Conservation (phyloP, 2,113 vertebrate species). For the Potamarius usumacintae region DNA sequence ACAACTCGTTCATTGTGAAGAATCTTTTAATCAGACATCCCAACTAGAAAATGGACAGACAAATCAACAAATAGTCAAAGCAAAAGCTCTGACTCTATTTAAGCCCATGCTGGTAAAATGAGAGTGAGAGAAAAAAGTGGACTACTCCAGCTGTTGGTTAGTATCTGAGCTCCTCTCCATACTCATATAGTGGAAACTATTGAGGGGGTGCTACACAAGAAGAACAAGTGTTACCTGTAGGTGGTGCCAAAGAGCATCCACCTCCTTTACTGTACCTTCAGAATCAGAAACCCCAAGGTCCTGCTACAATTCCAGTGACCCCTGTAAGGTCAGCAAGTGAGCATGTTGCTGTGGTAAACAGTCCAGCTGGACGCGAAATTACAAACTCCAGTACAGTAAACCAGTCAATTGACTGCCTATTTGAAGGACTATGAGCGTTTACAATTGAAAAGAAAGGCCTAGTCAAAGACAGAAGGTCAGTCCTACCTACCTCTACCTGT, state of each 20-base stretch:
- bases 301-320: neutral
- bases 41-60: neutral
- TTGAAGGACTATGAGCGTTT: neutral
- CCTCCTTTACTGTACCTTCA: neutral
- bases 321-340: neutral
- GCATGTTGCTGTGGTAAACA: neutral
- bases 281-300: neutral
- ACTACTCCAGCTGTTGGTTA: neutral
- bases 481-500: no score
- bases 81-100: neutral
- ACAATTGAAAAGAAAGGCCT: neutral
- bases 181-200: neutral
- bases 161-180: neutral
- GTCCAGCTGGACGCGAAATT: neutral
- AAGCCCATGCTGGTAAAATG: neutral
- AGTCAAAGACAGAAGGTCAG: neutral
- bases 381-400: neutral
- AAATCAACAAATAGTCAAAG: neutral
- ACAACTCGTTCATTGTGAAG: neutral
- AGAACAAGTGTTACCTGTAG: neutral
- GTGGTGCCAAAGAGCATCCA: slow-evolving; percentile 6
- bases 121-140: neutral
- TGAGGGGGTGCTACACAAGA: neutral
- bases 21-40: neutral
- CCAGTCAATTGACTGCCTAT: neutral